phyloP scores from a whole-genome alignment of 2,797 vertebrate species.

The Rachycentron canadum region DNA sequence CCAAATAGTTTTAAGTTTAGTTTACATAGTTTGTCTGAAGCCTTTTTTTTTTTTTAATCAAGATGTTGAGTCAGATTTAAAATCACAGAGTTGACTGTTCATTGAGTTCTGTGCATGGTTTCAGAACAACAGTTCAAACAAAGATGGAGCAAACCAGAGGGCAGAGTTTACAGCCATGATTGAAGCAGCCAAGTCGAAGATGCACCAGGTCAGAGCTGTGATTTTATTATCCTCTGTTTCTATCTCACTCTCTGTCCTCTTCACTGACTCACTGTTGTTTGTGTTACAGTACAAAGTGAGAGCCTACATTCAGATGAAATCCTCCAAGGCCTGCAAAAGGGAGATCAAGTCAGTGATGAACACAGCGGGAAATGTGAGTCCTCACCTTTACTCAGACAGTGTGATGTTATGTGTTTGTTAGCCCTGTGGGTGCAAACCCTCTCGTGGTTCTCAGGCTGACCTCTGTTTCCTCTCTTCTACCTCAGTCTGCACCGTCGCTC shows the following conservation, averaged over 20 bases:
- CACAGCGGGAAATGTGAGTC: constrained; percentile 97
- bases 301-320: constrained; percentile 99
- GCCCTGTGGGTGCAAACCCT: background rate
- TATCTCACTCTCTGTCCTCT: background rate
- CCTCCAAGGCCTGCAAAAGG: constrained; percentile 97
- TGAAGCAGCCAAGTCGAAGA: constrained; percentile 95
- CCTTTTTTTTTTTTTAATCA: background rate
- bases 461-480: constrained; percentile 36
- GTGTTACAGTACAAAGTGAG: constrained; percentile 94
- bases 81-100: background rate
- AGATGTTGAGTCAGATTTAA: background rate
- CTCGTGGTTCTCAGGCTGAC: constrained; percentile 2
- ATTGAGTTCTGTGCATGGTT: constrained; percentile 26
- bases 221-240: background rate
- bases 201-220: constrained; percentile 90
- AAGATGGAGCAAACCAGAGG: constrained; percentile 91
- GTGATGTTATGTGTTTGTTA: no score
- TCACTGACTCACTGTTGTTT: constrained; percentile 9
- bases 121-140: constrained; percentile 89
- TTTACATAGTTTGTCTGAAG: background rate
- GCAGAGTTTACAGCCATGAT: constrained; percentile 90
- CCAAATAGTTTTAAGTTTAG: background rate
- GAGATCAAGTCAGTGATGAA: constrained; percentile 99
- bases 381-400: background rate
- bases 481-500: constrained; percentile 94